Conservation (phyloP, 1,140 invertebrate genomes). For the Tetramorium parvispinum region DNA sequence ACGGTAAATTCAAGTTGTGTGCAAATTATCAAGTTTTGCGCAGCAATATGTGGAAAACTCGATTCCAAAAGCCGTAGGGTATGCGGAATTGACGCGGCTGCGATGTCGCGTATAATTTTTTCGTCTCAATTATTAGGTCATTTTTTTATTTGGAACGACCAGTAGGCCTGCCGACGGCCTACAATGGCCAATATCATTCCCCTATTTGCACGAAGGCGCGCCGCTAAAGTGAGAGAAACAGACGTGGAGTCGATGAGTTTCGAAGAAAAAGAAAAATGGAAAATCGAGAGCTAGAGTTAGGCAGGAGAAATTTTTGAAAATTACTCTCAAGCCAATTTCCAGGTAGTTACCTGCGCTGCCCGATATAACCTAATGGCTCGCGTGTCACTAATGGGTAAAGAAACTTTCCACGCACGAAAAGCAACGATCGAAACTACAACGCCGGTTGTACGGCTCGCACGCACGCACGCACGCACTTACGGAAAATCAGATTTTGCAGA, state of each 20-base stretch:
- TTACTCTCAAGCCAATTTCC: constrained; percentile 44
- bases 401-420: constrained; percentile 67
- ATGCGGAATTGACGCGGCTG: not conserved
- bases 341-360: constrained; percentile 32
- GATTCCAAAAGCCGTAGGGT: not conserved
- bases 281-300: not conserved
- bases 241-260: not conserved
- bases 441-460: constrained; percentile 5
- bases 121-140: not conserved
- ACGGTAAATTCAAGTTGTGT: constrained; percentile 2
- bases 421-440: constrained; percentile 19
- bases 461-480: constrained; percentile 17
- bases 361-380: constrained; percentile 42
- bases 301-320: constrained; percentile 45
- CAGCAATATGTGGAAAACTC: not conserved
- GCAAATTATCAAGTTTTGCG: constrained; percentile 23
- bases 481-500: constrained; percentile 67
- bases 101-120: not conserved
- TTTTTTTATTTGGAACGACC: not conserved
- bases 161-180: not conserved
- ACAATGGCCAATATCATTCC: not conserved
- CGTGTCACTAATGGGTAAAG: constrained; percentile 65
- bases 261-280: not conserved
- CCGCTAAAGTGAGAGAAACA: not conserved
- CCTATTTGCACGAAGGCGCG: not conserved